Percentiles rank a stretch among this genome's conserved stretches.
phyloP scores from a whole-genome alignment of 2,888 invertebrate species.

The Tetragonula carbonaria region DNA sequence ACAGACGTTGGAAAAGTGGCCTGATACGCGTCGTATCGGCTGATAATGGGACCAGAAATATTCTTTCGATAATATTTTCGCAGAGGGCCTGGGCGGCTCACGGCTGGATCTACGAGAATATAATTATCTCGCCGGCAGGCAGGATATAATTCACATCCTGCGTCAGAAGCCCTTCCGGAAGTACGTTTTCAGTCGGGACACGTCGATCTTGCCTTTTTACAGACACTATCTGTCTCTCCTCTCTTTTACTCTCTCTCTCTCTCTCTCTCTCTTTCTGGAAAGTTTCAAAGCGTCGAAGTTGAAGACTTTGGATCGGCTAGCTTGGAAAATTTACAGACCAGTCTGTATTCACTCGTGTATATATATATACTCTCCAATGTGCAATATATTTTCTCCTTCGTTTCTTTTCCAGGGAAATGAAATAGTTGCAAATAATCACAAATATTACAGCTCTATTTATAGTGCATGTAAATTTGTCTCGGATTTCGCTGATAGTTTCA shows the following conservation, averaged over 20 bases:
- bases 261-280: background rate
- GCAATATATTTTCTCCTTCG: background rate
- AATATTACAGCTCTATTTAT: background rate
- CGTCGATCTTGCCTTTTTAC: constrained; percentile 40
- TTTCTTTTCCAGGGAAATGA: background rate
- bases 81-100: constrained; percentile 1
- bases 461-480: too few relatives aligned
- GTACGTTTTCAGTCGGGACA: constrained; percentile 31
- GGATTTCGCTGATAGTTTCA: too few relatives aligned
- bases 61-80: constrained; percentile 54
- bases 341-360: background rate
- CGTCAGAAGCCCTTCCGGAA: constrained; percentile 28
- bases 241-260: background rate
- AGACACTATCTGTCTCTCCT: background rate
- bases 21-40: constrained; percentile 2
- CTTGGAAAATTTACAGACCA: constrained; percentile 20
- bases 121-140: constrained; percentile 31
- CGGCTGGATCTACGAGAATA: constrained; percentile 28
- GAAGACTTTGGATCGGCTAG: constrained; percentile 37
- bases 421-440: background rate
- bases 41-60: constrained; percentile 44
- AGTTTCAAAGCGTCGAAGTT: constrained; percentile 25
- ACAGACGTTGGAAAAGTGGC: background rate
- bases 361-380: background rate
- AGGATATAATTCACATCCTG: constrained; percentile 42